These are phyloP conservation scores for Dicrostonyx torquatus DNA, from an alignment of 2,797 vertebrate genomes.

Conservation along the genomic window DNA sequence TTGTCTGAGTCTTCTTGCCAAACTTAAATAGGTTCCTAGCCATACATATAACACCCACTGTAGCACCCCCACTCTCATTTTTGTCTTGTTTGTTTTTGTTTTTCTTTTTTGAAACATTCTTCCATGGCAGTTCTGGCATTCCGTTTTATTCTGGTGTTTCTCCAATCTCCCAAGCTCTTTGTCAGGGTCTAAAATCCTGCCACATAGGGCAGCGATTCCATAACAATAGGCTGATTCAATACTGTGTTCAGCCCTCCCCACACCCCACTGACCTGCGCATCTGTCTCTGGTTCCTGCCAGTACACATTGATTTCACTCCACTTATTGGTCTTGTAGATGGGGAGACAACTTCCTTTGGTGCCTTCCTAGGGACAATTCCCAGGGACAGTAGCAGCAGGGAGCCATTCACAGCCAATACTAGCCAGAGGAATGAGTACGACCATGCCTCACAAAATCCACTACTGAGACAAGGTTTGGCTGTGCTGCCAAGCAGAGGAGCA, in stretches of 20 bases:
- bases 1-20: background rate
- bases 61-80: background rate
- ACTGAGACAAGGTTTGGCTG: background rate
- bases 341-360: slow-evolving; percentile 20
- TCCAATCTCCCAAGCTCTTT: background rate
- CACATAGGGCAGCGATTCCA: background rate
- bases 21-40: background rate
- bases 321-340: background rate
- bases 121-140: background rate
- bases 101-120: background rate
- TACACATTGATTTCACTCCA: background rate
- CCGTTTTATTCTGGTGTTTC: background rate
- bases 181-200: background rate
- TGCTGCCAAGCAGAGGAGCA: background rate
- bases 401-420: background rate
- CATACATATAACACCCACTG: background rate
- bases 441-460: background rate
- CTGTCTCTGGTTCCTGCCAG: background rate
- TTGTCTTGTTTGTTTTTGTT: background rate
- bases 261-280: background rate
- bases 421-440: background rate
- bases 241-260: background rate
- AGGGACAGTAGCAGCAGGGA: background rate
- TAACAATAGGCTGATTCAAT: background rate
- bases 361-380: background rate